Evolutionary conservation across 2,797 vertebrate species (phyloP), one percentile per base, ranked within the genome.

Genomic region (Halcyon chelicuti): DNA sequence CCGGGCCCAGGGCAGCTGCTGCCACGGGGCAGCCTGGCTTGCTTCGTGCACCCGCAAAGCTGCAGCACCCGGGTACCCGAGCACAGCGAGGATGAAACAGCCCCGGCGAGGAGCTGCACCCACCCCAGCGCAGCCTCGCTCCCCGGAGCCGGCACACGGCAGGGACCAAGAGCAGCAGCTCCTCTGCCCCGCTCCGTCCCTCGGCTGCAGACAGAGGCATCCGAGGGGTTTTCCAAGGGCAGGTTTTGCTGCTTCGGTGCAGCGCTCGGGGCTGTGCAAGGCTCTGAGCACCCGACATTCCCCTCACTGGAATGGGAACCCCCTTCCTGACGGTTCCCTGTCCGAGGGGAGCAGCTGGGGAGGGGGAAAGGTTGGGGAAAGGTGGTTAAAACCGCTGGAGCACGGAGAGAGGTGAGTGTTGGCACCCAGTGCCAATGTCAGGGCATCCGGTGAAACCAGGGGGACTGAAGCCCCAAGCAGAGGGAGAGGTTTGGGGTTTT

Each of bases 101-200:
- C 0, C 5, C n/a, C 10, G 22, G 51, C 1, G 22, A 63, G 29
- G 26, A 7, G 14, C 26, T 8, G 40, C 7, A 0, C 7, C 33
- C 0, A 0, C 22, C 35, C 46, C 78, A 5, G 42, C 10, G 5
- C 68, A 40, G 47, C 39, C 3, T 0, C 25, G 16, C 35, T 18
- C 57, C n/a, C 19, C 2, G 2, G 66, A 44, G 70, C 61, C 7
- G 3, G 37, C 49, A 10, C 54, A 18, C 3, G 4, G 63, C 12
- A 52, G 22, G 12, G 7, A 33, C 10, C 31, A 12, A 15, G 13
- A 4, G 2, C 70, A 68, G 23, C 40, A 31, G 54, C 14, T 76
- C 31, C 6, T 15, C 31, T 5, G 44, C 37, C 39, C 21, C 14
- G 6, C 66, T 52, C n/a, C 10, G 3, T 12, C 25, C 40, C 40